Conservation (phyloP, 2,797 vertebrate species). For the Bovichtus diacanthus region DNA sequence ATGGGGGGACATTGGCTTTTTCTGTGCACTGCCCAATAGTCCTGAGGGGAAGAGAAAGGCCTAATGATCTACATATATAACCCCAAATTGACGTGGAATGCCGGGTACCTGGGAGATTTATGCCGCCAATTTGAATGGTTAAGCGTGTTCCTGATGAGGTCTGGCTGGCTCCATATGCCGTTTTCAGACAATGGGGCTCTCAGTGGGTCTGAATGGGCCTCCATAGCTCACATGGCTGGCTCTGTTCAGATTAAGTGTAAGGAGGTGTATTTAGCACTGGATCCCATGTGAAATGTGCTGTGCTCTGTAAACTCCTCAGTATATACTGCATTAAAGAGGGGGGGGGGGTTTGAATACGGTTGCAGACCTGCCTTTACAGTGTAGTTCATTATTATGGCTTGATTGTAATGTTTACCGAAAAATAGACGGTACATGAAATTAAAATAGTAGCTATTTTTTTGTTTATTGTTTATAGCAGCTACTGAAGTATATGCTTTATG, state of each 20-base stretch:
- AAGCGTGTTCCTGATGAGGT: conserved; percentile 76
- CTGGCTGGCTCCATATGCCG: conserved; percentile 68
- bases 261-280: conserved; percentile 32
- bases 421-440: conserved; percentile 1
- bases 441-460: neutral
- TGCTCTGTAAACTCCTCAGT: conserved; percentile 14
- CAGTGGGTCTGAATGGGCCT: conserved; percentile 62
- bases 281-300: conserved; percentile 13
- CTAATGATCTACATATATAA: conserved; percentile 84
- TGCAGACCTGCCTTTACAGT: conserved; percentile 26
- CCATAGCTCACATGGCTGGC: conserved; percentile 55
- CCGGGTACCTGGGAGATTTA: conserved; percentile 79
- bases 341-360: conserved; percentile 8
- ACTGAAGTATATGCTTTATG: conserved; percentile 13
- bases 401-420: conserved; percentile 4
- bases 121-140: conserved; percentile 77
- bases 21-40: conserved; percentile 59
- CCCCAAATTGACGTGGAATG: conserved; percentile 76
- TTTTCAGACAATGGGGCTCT: conserved; percentile 78
- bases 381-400: neutral
- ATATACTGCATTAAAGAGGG: neutral
- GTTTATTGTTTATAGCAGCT: conserved; percentile 4
- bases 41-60: conserved; percentile 64
- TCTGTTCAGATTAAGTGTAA: conserved; percentile 55
- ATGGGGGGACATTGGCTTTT: conserved; percentile 68